Base-by-base conservation (phyloP, 92 coral and sea anemone genomes). In the Nematostella vectensis region DNA sequence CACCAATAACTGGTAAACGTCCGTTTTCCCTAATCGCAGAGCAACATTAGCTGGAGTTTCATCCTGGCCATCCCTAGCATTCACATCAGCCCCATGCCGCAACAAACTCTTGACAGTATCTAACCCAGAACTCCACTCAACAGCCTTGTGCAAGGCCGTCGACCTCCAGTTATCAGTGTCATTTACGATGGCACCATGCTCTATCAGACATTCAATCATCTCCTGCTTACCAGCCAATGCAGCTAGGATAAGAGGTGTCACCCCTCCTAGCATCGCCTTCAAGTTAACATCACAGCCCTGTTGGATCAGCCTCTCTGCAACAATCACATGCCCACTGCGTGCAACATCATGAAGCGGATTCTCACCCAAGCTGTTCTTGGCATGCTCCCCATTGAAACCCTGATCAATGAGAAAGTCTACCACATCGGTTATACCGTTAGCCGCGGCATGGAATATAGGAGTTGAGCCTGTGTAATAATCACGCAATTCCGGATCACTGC, bases 271-370 rank as follows among this genome's bases (percentile, higher is more conserved):
- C 57, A 78, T 58, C 17, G 69, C 76, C 59, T 54, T 71, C 10
- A 69, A 62, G 68, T 78, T 71, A 2, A 78, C 61, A 15, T 72
- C 65, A 29, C 79, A 69, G 1, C 85, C 79, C 33, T 64, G 30
- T 29, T 71, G 63, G 13, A 78, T 24, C 23, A 78, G 47, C 3
- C 68, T 24, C n/a, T 59, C 69, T 9, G 85, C 85, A 12, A 71
- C 62, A 13, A 57, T 58, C 23, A 49, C 56, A 33, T 78, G 85
- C 1, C 85, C 85, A 31, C 73, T 65, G 21, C 76, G 55, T 3
- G 77, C 85, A 11, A 72, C 85, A 25, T 65, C 85, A 16, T 78
- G 85, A 27, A 78, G 85, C 11, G 85, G 79, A 11, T 71, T 71
- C 31, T 78, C 85, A 21, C 85, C 79, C 18, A 33, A 48, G 29